These are phyloP conservation scores for Leptopilina syphax DNA, from an alignment of 2,888 invertebrate genomes.

Conservation along the genomic window DNA sequence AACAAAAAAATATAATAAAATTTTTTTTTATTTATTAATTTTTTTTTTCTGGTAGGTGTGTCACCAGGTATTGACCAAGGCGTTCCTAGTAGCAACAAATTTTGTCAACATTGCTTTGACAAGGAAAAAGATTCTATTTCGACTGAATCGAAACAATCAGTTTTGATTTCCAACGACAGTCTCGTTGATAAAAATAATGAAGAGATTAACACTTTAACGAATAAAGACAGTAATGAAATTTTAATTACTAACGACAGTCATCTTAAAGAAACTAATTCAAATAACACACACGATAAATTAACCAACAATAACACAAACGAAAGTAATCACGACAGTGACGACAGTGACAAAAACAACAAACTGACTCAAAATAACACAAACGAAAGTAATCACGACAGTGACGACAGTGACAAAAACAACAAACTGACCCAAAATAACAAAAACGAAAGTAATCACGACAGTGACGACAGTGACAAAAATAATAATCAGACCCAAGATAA, in stretches of 20 bases:
- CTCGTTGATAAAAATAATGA: too few relatives aligned
- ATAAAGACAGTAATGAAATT: too few relatives aligned
- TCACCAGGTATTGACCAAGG: background rate
- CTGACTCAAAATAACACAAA: slow-evolving; percentile 1
- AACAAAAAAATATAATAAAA: too few relatives aligned
- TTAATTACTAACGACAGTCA: background rate
- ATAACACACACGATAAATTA: too few relatives aligned
- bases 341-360: background rate
- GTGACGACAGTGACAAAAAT: background rate
- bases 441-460: background rate
- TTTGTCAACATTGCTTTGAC: too few relatives aligned
- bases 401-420: background rate
- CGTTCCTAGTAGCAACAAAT: background rate
- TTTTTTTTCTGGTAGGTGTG: background rate
- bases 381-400: background rate
- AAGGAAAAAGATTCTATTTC: too few relatives aligned
- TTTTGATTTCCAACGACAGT: too few relatives aligned
- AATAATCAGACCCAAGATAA: too few relatives aligned
- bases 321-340: background rate
- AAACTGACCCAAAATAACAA: slow-evolving; percentile 2
- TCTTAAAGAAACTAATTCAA: background rate
- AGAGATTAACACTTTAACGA: background rate
- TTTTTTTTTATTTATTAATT: background rate
- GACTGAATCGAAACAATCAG: too few relatives aligned
- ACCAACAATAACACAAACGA: too few relatives aligned